Evolutionary conservation across 2,888 invertebrate species (phyloP), one percentile per base, ranked within the genome.

Genomic region (Onchidella celtica): DNA sequence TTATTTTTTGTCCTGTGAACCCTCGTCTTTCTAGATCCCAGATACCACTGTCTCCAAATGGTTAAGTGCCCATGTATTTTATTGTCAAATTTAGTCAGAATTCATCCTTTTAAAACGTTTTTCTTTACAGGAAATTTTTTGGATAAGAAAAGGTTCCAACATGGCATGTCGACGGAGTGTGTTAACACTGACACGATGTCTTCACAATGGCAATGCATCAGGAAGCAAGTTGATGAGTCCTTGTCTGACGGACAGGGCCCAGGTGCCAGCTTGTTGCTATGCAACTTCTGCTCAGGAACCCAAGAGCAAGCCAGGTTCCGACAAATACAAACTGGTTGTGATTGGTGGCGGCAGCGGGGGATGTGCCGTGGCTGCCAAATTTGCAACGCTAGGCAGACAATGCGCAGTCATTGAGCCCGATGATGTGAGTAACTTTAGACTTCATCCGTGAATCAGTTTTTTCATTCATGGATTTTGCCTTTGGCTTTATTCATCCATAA

Each of bases 331-430:
- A 93, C 93, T 99, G 61, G 94, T 99, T 70, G 96, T 99, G 2
- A 95, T 99, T n/a, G 99, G 99, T 3, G 99, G 98, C 0, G 99
- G 99, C 0, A 94, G 97, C 0, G 99, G 97, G 2, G 99, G 99
- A 1, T 97, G 97, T 91, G 95, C 97, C 0, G 95, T 97, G 88
- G 97, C 98, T 4, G 96, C 97, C 38, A 98, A 97, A 93, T 96
- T 99, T 88, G 95, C 96, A 0, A 94, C 95, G 85, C 93, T 97
- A 6, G 96, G 96, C 17, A 95, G 95, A 86, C 95, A 96, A 87
- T 96, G 99, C n/a, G 96, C 97, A 59, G 95, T 99, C 55, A 93
- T 99, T 68, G 99, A 99, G 91, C 97, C 98, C 0, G 95, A 95
- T 86, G 95, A 96, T 83, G 92, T 92, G 86, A 85, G 88, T 79